Evolutionary conservation across 1,140 invertebrate species (phyloP).

Genomic region (Trichonephila clavata): DNA sequence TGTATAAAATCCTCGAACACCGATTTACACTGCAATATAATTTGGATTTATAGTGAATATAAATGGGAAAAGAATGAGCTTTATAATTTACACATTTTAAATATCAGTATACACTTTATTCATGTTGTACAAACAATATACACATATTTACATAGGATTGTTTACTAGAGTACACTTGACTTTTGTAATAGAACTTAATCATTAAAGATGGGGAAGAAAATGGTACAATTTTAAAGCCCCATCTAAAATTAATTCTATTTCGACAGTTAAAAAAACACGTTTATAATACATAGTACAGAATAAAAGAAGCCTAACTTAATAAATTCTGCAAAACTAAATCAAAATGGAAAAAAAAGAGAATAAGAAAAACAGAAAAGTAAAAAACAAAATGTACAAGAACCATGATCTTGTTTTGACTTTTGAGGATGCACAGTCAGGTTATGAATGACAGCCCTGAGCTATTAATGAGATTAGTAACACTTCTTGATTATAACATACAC

Average conservation of each 20-base stretch:
- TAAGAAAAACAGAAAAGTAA: not conserved
- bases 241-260: not conserved
- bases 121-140: conserved; percentile 1
- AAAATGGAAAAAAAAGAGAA: not conserved
- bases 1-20: too few species aligned
- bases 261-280: not conserved
- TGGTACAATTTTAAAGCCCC: not conserved
- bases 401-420: not conserved
- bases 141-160: conserved; percentile 21
- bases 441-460: too few species aligned
- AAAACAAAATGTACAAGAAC: not conserved
- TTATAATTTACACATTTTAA: not conserved
- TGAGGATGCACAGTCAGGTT: too few species aligned
- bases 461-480: too few species aligned
- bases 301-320: not conserved
- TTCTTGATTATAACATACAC: too few species aligned
- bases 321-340: not conserved
- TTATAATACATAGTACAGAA: not conserved
- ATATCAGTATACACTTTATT: conserved; percentile 28
- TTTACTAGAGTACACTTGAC: conserved; percentile 1
- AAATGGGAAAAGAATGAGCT: too few species aligned
- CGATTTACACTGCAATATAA: too few species aligned
- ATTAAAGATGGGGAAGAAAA: not conserved
- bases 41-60: too few species aligned
- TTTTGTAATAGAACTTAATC: not conserved